Conservation (phyloP, 2,888 invertebrate genomes). For the Neuroscelio doddi region DNA sequence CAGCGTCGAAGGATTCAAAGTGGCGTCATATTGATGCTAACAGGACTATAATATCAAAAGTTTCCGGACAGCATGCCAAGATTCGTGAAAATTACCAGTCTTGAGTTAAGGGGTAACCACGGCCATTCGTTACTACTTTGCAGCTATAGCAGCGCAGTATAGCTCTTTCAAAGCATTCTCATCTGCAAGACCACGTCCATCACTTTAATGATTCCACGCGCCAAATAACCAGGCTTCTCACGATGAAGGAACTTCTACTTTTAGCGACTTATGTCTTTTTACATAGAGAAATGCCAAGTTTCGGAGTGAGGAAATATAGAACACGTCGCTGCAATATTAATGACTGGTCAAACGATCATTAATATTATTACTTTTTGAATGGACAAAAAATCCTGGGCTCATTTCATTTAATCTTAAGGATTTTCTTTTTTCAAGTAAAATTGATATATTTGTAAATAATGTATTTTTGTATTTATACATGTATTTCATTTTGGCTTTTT, state of each 20-base stretch:
- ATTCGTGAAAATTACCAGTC: slow-evolving; percentile 14
- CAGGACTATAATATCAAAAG: slow-evolving; percentile 29
- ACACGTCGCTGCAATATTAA: neutral
- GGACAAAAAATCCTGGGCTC: neutral
- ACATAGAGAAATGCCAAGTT: slow-evolving; percentile 3
- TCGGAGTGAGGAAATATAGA: slow-evolving; percentile 5
- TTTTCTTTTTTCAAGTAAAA: too few relatives aligned
- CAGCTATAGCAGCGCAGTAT: slow-evolving; percentile 10
- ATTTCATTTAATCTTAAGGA: neutral
- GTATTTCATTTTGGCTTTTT: too few relatives aligned
- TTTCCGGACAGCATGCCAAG: slow-evolving; percentile 32
- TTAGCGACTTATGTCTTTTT: slow-evolving; percentile 1
- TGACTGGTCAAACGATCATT: slow-evolving; percentile 1
- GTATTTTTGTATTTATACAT: too few relatives aligned
- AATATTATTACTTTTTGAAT: neutral
- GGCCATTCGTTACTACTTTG: slow-evolving; percentile 29
- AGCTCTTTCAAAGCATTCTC: slow-evolving; percentile 27
- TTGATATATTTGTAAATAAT: too few relatives aligned
- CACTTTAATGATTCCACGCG: slow-evolving; percentile 29
- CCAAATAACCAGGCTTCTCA: neutral
- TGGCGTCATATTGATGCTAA: slow-evolving; percentile 29
- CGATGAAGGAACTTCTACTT: slow-evolving; percentile 12
- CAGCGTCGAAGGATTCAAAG: slow-evolving; percentile 13
- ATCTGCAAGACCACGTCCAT: slow-evolving; percentile 27
- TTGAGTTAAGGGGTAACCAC: slow-evolving; percentile 20